Conservation (phyloP, 2,888 invertebrate genomes). For the Drosophila bunnanda region DNA sequence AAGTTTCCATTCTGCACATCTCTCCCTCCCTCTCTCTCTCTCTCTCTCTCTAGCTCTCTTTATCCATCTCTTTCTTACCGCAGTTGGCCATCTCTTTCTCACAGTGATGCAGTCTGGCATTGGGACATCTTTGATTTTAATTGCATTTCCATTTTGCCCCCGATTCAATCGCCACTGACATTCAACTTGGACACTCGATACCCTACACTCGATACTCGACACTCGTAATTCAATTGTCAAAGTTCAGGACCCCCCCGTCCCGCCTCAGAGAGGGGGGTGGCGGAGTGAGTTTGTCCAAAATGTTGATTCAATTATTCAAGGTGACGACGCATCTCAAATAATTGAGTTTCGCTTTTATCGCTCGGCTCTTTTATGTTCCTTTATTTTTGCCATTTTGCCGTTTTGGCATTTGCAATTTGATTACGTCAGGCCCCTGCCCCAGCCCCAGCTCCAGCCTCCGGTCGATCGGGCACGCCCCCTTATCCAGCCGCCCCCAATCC, state of each 20-base stretch:
- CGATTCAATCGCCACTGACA: constrained; percentile 51
- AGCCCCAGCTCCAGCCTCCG: too few relatives aligned
- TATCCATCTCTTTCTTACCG: constrained; percentile 1
- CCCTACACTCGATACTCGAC: constrained; percentile 41
- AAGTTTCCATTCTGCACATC: constrained; percentile 1
- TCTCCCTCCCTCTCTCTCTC: not conserved
- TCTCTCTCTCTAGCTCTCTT: too few relatives aligned
- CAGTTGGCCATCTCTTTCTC: not conserved
- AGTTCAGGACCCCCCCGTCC: constrained; percentile 22
- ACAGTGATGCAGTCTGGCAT: constrained; percentile 8
- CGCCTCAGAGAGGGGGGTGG: not conserved
- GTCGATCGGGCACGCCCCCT: not conserved
- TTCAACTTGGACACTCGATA: constrained; percentile 58
- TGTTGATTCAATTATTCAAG: constrained; percentile 71
- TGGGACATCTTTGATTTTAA: constrained; percentile 63
- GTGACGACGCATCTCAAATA: constrained; percentile 62
- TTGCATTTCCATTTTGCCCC: constrained; percentile 52
- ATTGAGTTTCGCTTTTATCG: constrained; percentile 62
- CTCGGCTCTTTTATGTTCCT: constrained; percentile 7
- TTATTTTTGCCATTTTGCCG: constrained; percentile 15
- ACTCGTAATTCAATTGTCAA: constrained; percentile 66
- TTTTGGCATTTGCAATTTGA: constrained; percentile 46
- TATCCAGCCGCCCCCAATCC: not conserved
- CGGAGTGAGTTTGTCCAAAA: constrained; percentile 37
- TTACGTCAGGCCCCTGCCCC: constrained; percentile 38